Conservation (phyloP, 2,888 invertebrate species). For the Cyrtodaria siliqua region DNA sequence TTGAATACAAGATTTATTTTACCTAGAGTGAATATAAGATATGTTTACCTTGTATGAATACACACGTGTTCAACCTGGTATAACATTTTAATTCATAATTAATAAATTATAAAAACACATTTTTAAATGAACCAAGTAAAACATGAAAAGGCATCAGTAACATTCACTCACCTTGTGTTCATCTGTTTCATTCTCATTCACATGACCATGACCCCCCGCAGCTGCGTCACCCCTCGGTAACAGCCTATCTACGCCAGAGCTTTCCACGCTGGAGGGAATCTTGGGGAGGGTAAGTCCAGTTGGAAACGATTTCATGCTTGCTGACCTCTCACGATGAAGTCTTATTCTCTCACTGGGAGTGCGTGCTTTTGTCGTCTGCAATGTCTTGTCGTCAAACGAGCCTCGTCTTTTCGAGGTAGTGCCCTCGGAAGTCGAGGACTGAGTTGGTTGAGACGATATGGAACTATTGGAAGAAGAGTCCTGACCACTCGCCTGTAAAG, state of each 20-base stretch:
- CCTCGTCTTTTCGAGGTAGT: conserved; percentile 55
- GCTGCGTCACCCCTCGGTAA: conserved; percentile 28
- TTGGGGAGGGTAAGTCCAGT: conserved; percentile 72
- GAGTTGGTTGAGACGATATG: conserved; percentile 48
- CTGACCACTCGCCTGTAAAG: conserved; percentile 25
- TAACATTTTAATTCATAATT: too few relatives aligned
- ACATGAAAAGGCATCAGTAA: too few relatives aligned
- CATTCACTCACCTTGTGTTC: conserved; percentile 84
- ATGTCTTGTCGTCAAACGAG: conserved; percentile 70
- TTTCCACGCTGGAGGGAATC: conserved; percentile 47
- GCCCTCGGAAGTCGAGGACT: conserved; percentile 47
- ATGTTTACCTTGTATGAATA: too few relatives aligned
- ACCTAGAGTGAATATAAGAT: too few relatives aligned
- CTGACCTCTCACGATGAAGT: conserved; percentile 74
- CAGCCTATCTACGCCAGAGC: conserved; percentile 61
- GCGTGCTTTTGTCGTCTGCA: conserved; percentile 42
- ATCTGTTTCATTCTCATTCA: conserved; percentile 82
- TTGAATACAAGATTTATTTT: too few relatives aligned
- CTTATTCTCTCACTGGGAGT: conserved; percentile 67
- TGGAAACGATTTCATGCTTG: conserved; percentile 78
- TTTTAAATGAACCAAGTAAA: too few relatives aligned
- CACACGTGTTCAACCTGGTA: too few relatives aligned
- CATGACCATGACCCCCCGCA: conserved; percentile 13
- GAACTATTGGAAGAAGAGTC: conserved; percentile 56
- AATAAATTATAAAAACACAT: too few relatives aligned